These are phyloP conservation scores for Oreotrochilus melanogaster DNA, from an alignment of 2,113 vertebrate species.

Conservation along the genomic window DNA sequence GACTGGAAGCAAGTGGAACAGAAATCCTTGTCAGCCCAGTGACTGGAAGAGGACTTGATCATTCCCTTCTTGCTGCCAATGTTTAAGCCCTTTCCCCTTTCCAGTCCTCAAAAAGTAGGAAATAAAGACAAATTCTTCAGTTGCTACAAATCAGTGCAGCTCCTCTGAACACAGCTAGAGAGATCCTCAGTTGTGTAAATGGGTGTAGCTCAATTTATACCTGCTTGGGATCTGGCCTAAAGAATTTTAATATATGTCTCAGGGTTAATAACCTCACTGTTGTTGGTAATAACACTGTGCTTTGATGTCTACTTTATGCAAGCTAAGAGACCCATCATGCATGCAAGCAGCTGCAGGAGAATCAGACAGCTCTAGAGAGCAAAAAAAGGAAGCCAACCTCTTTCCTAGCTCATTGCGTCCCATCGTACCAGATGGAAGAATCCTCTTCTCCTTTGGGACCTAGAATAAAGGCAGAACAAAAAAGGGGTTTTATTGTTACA, in stretches of 20 bases:
- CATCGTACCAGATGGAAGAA: conserved; percentile 77
- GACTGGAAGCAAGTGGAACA: neutral
- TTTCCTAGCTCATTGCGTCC: conserved; percentile 85
- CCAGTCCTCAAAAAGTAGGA: neutral
- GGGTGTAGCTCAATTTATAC: conserved; percentile 41
- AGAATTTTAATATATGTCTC: conserved; percentile 52
- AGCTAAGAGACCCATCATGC: conserved; percentile 31
- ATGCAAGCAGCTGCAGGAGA: conserved; percentile 42
- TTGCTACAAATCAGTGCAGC: neutral
- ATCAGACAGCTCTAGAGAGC: neutral
- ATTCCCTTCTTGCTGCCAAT: neutral
- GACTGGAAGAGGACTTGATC: neutral
- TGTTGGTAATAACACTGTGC: conserved; percentile 32
- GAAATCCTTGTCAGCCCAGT: neutral
- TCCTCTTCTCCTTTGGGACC: conserved; percentile 90
- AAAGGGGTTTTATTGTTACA: neutral
- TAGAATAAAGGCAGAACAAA: conserved; percentile 51
- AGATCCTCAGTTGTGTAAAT: neutral
- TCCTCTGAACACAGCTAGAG: neutral
- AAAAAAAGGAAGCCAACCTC: conserved; percentile 80
- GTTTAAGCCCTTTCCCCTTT: neutral
- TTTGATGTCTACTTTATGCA: conserved; percentile 55
- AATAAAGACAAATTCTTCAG: neutral
- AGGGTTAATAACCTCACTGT: conserved; percentile 48
- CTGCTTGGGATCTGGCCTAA: conserved; percentile 44